A percentile compares a stretch with the other conserved stretches of the same genome.
phyloP scores from a whole-genome alignment of 2,888 invertebrate species.

The Stegana nigrithorax region DNA sequence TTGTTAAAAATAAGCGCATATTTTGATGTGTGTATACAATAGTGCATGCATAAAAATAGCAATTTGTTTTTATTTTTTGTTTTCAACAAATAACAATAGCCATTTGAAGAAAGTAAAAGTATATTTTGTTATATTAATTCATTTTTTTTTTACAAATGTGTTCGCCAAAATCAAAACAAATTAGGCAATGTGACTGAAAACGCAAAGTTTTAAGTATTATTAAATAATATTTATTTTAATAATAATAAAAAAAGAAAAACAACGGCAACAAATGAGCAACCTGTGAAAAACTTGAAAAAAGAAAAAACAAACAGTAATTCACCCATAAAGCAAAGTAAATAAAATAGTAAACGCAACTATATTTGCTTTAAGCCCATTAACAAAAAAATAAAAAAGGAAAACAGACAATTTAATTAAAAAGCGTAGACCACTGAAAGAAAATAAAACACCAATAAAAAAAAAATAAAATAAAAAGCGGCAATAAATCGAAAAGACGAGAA shows the following conservation, averaged over 20 bases:
- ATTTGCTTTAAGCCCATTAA: background rate
- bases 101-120: background rate
- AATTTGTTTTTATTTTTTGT: background rate
- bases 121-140: background rate
- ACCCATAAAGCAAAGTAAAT: too few species aligned
- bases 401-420: constrained; percentile 18
- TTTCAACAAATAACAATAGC: background rate
- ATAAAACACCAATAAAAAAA: constrained; percentile 15
- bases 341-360: background rate
- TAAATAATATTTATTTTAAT: constrained; percentile 21
- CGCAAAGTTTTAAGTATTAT: constrained; percentile 32
- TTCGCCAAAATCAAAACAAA: background rate
- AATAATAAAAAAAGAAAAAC: constrained; percentile 13
- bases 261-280: background rate
- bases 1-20: background rate
- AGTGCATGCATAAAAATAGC: background rate
- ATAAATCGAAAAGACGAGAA: background rate
- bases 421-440: background rate
- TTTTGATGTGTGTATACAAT: background rate
- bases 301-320: background rate
- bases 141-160: background rate
- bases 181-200: constrained; percentile 54
- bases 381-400: constrained; percentile 14
- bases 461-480: constrained; percentile 7
- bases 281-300: constrained; percentile 4